These are phyloP conservation scores for Equus przewalskii DNA, from an alignment of 2,113 vertebrate genomes.

Conservation along the genomic window DNA sequence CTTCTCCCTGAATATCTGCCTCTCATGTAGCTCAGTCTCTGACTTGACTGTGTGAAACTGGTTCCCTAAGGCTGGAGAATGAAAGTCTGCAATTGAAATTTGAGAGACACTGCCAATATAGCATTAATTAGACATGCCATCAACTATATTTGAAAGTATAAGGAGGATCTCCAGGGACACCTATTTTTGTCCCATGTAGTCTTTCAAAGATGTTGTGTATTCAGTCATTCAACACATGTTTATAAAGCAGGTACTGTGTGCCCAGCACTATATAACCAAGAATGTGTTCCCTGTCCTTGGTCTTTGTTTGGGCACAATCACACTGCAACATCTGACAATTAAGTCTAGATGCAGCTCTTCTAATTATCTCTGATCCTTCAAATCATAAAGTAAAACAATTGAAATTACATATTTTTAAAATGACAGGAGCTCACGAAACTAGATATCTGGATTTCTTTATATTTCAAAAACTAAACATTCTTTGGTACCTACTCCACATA, in stretches of 20 bases:
- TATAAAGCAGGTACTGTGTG: not conserved
- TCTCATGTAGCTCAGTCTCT: not conserved
- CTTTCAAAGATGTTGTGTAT: not conserved
- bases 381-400: constrained; percentile 35
- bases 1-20: not conserved
- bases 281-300: not conserved
- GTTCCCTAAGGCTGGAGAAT: not conserved
- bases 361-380: constrained; percentile 51
- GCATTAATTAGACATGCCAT: not conserved
- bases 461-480: constrained; percentile 78
- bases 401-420: constrained; percentile 49
- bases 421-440: constrained; percentile 37
- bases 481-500: constrained; percentile 69
- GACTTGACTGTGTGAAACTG: not conserved
- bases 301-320: not conserved
- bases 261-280: not conserved
- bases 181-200: not conserved
- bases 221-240: not conserved
- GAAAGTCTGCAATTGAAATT: not conserved
- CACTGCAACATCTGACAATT: constrained; percentile 33
- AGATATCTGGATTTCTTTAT: constrained; percentile 59
- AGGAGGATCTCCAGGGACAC: not conserved
- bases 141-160: not conserved
- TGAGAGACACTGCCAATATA: not conserved
- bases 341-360: constrained; percentile 13